Evolutionary conservation across 2,797 vertebrate species (phyloP), one percentile per base, ranked within the genome.

Genomic region (Rhynchotus rufescens): DNA sequence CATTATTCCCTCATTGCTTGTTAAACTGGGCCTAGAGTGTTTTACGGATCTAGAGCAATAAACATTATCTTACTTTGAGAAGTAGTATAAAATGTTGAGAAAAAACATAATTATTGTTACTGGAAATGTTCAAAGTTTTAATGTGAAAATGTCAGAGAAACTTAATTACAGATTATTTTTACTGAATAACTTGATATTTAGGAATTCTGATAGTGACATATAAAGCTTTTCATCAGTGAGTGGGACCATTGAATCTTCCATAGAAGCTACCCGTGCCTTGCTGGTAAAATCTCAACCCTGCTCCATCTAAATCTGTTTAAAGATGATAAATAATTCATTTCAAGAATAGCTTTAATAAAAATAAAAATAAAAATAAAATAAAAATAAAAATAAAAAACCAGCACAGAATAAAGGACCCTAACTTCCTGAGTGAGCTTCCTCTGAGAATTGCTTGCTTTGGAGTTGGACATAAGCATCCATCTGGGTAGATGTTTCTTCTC

Each of bases 31-130:
- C 81, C 79, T 79, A 28, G 74, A 84, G 61, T 82, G 72, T 80
- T 94, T 94, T 84, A 89, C 89, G 88, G 68, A 74, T 95, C 83
- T 82, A 20, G 68, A 95, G 72, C 68, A 86, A 84, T 82, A 93
- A 94, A 89, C 86, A 59, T 89, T 84, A 60, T 91, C 83, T 91
- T 90, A 85, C 74, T 83, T 78, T 34, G 78, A 91, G 80, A 87
- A 54, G 26, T 86, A 76, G 84, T 91, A 74, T 66, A 84, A 94
- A 84, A 49, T 56, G 52, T 77, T 79, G 78, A 92, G 91, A 71
- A 88, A 92, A 82, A 32, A 38, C 67, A 61, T 88, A 81, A 87
- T 92, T 89, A 79, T 79, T 83, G 47, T 60, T 88, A 61, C 12
- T 92, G 86, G 78, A 84, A 93, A 62, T 89, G 40, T 61, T 76